These are phyloP conservation scores for Miltochrista miniata DNA, from an alignment of 2,888 invertebrate species.

Conservation along the genomic window DNA sequence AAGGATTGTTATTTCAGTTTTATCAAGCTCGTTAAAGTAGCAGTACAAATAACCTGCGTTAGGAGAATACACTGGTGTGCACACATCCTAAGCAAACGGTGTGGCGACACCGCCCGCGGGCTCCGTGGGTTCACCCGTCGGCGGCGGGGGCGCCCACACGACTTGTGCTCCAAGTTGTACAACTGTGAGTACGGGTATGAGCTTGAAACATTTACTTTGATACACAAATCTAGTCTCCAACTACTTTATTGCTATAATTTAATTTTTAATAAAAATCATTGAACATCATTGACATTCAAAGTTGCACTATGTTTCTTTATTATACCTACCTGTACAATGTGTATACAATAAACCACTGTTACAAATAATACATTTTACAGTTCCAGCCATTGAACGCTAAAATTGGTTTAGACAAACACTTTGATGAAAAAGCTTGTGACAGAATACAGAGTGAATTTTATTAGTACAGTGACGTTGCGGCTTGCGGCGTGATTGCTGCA, in stretches of 20 bases:
- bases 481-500: conserved; percentile 8
- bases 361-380: too few relatives aligned
- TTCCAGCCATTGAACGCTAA: too few relatives aligned
- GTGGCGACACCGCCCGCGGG: conserved; percentile 15
- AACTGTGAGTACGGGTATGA: not conserved
- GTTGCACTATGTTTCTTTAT: too few relatives aligned
- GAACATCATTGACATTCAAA: too few relatives aligned
- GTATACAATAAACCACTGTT: too few relatives aligned
- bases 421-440: conserved; percentile 4
- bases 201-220: not conserved
- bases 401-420: too few relatives aligned
- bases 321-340: too few relatives aligned
- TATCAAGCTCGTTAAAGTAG: conserved; percentile 36
- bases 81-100: conserved; percentile 56
- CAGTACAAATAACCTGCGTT: conserved; percentile 40
- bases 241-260: not conserved
- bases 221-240: not conserved
- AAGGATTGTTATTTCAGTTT: conserved; percentile 35
- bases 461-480: conserved; percentile 10
- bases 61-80: conserved; percentile 40
- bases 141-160: not conserved
- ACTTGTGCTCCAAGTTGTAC: conserved; percentile 1
- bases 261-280: too few relatives aligned
- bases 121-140: not conserved
- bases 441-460: conserved; percentile 24